These are phyloP conservation scores for Lamprologus callipterus DNA, from an alignment of 2,113 vertebrate species.

Conservation along the genomic window DNA sequence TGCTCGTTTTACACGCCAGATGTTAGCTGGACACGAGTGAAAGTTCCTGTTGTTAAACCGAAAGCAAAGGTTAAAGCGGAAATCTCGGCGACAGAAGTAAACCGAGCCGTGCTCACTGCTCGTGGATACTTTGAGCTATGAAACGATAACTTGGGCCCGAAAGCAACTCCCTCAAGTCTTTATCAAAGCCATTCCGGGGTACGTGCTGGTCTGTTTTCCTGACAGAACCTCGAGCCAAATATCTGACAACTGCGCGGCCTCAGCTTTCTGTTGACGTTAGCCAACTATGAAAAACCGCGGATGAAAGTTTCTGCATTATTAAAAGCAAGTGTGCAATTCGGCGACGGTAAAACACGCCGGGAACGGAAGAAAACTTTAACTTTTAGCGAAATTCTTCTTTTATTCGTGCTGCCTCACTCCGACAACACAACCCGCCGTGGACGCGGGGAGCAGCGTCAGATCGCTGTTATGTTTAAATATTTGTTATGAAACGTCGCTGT, in stretches of 20 bases:
- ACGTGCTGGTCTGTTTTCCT: neutral
- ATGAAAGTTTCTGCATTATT: accelerated
- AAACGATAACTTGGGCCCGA: neutral
- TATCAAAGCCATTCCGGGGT: neutral
- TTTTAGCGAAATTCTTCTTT: neutral
- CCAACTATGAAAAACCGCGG: accelerated
- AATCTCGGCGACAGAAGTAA: neutral
- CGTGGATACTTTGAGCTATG: neutral
- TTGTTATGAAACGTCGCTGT: neutral
- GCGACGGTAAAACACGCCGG: neutral
- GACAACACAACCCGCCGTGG: neutral
- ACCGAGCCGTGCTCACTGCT: neutral
- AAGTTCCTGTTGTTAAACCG: neutral
- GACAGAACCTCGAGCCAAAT: neutral
- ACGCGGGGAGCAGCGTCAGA: neutral
- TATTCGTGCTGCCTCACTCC: neutral
- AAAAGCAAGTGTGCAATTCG: neutral
- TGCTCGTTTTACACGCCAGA: neutral
- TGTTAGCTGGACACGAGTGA: neutral
- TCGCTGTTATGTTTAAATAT: neutral
- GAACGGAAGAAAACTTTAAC: neutral
- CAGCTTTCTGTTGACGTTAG: neutral
- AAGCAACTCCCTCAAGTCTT: slow-evolving; percentile 7
- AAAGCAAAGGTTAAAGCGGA: slow-evolving; percentile 1
- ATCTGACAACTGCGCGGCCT: neutral